A percentile compares a stretch with the other conserved stretches of the same genome.
phyloP scores from a whole-genome alignment of 2,113 vertebrate species.

The Vireo altiloquus region DNA sequence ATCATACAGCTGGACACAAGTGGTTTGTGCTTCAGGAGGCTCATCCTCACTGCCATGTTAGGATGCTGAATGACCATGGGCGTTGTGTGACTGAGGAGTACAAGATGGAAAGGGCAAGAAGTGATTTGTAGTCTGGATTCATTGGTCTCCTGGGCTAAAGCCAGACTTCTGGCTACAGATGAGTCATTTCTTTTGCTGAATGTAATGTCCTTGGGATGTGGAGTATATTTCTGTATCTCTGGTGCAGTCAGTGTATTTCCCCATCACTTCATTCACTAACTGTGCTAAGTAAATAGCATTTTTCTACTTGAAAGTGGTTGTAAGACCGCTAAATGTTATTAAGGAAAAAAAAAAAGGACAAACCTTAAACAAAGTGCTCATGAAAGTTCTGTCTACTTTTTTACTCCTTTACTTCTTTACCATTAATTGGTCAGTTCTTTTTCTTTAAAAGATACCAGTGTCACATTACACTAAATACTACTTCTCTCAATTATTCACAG shows the following conservation, averaged over 20 bases:
- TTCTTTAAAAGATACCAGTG: not conserved
- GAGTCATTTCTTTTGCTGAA: not conserved
- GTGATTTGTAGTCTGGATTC: not conserved
- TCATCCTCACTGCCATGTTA: not conserved
- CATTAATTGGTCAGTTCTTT: not conserved
- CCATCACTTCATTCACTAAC: not conserved
- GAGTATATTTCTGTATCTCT: not conserved
- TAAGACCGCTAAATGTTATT: not conserved
- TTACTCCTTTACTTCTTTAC: not conserved
- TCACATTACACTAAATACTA: not conserved
- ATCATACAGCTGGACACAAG: not conserved
- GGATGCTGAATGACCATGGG: not conserved
- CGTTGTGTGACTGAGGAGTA: not conserved
- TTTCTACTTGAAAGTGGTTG: not conserved
- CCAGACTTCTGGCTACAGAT: not conserved
- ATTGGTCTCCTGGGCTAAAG: not conserved
- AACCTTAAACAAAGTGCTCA: not conserved
- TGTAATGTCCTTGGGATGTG: not conserved
- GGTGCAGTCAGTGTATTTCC: not conserved
- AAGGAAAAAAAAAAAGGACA: not conserved
- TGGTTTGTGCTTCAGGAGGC: not conserved
- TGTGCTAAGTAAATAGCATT: not conserved
- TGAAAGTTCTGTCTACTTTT: not conserved
- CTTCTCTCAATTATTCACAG: slow-evolving; percentile 27
- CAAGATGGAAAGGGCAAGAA: not conserved